Evolutionary conservation across 1,140 invertebrate species (phyloP), one percentile per base, ranked within the genome.

Genomic region (Coptotermes formosanus): DNA sequence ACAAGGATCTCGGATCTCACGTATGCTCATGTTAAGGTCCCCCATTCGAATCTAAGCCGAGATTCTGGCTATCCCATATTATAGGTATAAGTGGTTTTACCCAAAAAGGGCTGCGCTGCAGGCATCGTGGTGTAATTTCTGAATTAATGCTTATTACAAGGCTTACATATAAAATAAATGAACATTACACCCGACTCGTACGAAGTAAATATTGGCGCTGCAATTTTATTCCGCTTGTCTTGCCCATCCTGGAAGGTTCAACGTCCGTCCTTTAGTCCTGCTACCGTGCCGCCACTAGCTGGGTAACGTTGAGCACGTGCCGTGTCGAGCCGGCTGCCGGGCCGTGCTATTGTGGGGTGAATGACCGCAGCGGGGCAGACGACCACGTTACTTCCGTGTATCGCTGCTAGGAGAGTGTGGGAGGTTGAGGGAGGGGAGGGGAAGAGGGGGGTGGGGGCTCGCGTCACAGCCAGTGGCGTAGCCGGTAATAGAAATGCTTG

Each of bases 381-480:
- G 43, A 83, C 82, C 82, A 83, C 82, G 82, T 43, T 83, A 83
- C 82, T 83, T 83, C 82, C 82, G 43, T 52, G 82, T 83, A 83
- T 44, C 43, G 82, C 64, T 3, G 64, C 64, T 75, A 75, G 64
- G 64, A 75, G 64, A 75, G 82, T 44, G 82, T 52, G 8, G 82
- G 82, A 83, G 82, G 32, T 7, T 25, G 43, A 9, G 25, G n/a
- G 82, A 30, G 82, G 32, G n/a, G 44, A 25, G 19, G 64, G 64
- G 16, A 69, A 69, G 64, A 30, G 82, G 82, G n/a, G 43, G 64
- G 64, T n/a, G 64, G 16, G n/a, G n/a, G 64, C n/a, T 30, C 25
- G 64, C n/a, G 64, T 75, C 64, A 30, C n/a, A 30, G 64, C 64
- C 64, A 75, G 64, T 30, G 64, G 64, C 64, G 64, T 75, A 30